Evolutionary conservation across 2,113 vertebrate genomes (phyloP).

Genomic region (Climacteris rufus): DNA sequence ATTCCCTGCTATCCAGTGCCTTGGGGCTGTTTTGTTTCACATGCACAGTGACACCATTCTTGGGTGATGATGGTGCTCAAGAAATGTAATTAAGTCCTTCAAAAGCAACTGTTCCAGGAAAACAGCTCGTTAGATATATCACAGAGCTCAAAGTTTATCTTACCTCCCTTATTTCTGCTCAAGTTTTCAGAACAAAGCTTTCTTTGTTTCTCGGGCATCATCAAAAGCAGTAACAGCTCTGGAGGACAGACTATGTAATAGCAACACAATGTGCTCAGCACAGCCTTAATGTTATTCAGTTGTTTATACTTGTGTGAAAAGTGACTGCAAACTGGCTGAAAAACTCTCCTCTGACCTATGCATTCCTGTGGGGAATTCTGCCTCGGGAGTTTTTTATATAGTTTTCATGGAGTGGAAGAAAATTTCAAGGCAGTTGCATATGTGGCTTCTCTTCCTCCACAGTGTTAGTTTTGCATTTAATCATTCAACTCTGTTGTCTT

Average conservation of each 20-base stretch:
- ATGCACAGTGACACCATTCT: not conserved
- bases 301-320: not conserved
- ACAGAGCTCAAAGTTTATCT: not conserved
- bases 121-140: not conserved
- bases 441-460: not conserved
- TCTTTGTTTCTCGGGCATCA: slow-evolving; percentile 11
- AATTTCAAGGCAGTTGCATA: not conserved
- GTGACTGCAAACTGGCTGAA: not conserved
- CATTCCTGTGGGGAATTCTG: not conserved
- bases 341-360: not conserved
- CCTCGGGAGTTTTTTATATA: not conserved
- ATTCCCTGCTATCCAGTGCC: not conserved
- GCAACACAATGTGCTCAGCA: not conserved
- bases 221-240: not conserved
- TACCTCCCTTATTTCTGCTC: not conserved
- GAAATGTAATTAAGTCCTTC: not conserved
- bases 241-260: not conserved
- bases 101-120: not conserved
- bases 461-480: not conserved
- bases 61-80: not conserved
- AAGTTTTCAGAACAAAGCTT: not conserved
- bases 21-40: not conserved
- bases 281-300: not conserved
- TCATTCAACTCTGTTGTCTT: not conserved
- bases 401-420: not conserved